These are phyloP conservation scores for Aphaenogaster rudis DNA, from an alignment of 1,140 invertebrate species.

Conservation along the genomic window DNA sequence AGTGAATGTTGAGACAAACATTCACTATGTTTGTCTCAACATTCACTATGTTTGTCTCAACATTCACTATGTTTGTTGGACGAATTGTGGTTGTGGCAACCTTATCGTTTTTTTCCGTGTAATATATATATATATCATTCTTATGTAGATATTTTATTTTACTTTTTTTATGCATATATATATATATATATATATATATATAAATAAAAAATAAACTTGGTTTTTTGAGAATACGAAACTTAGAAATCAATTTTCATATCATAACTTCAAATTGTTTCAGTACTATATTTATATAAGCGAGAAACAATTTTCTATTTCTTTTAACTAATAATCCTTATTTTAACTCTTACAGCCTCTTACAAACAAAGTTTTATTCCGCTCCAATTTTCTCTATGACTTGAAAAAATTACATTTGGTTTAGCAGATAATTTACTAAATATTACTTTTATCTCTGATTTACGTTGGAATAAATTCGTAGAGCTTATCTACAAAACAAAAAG, in stretches of 20 bases:
- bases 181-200: too few relatives aligned
- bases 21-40: too few relatives aligned
- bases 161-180: too few relatives aligned
- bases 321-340: not conserved
- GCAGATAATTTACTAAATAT: not conserved
- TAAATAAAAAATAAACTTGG: too few relatives aligned
- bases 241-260: not conserved
- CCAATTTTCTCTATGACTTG: not conserved
- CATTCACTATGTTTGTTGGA: too few relatives aligned
- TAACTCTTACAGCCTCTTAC: not conserved
- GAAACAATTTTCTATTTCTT: not conserved
- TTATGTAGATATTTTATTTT: too few relatives aligned
- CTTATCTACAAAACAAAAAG: not conserved
- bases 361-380: not conserved
- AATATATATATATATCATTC: too few relatives aligned
- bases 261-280: not conserved
- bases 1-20: too few relatives aligned
- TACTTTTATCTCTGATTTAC: slow-evolving; percentile 3
- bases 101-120: too few relatives aligned
- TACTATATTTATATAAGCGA: not conserved
- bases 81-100: too few relatives aligned
- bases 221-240: not conserved
- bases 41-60: too few relatives aligned
- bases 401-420: not conserved
- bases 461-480: not conserved